Base-by-base conservation (phyloP, 2,113 vertebrate species). In the Chionomys nivalis region DNA sequence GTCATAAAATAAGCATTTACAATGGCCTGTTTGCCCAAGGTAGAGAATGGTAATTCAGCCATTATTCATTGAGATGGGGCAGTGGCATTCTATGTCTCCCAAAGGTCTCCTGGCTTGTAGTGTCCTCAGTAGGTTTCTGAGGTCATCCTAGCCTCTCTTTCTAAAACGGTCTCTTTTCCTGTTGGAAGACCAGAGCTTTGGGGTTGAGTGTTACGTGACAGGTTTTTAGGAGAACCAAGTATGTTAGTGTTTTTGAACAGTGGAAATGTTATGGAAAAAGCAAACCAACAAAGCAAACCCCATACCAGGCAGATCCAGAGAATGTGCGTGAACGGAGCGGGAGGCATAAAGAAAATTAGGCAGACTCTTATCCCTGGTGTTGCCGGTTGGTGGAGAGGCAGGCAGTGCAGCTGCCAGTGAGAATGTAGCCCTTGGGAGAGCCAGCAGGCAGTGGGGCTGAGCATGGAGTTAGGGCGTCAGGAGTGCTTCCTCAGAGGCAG, bases 11-110 rank as follows among this genome's bases (percentile, higher is more conserved):
- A 66, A 68, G 93, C 87, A 11, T 94, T 87, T 58, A 66, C 77
- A 36, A 21, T 81, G 97, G 96, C 87, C 93, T 89, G 65, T 89
- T 91, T 92, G 96, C 94, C 92, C 87, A 44, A 16, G 96, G 89
- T 68, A 19, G 96, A 90, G 90, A 63, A 55, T 7, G 72, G 0
- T 55, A 36, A 36, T n/a, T 83, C 0, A 7, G 92, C 49, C 3
- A 0, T 95, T 49, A 61, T 6, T 92, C 91, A 52, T 26, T 0
- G 0, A 1, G 0, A 2, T 1, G 68, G 68, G 82, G 73, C 28
- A 0, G 73, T 8, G 58, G 66, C 0, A 4, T 28, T 11, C 12
- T 26, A 4, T 24, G 89, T 42, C 66, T 77, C 61, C 33, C 1
- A 5, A 28, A 42, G 83, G 78, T 23, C 87, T 55, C 39, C 61